Base-by-base conservation (phyloP, 2,113 vertebrate genomes). In the Festucalex cinctus region DNA sequence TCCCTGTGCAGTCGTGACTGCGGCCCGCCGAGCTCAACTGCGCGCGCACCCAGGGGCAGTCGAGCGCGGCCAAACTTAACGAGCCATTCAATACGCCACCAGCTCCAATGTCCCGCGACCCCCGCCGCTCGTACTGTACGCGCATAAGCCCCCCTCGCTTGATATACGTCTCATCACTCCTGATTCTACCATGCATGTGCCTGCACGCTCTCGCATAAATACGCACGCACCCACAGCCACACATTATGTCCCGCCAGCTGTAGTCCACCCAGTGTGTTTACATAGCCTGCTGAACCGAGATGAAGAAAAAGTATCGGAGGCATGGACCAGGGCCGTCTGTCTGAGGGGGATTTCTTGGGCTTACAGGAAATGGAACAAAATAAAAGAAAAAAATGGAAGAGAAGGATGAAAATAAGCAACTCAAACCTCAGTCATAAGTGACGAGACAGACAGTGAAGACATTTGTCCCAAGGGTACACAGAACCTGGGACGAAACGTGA, bases 261-360 rank as follows among this genome's bases (percentile, higher is more conserved):
- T 80, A 82, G 82, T 84, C 74, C 82, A 53, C 68, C 69, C 75
- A 64, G 56, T 44, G 82, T 87, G 85, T 89, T 89, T 88, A 86
- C 81, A 81, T 71, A 82, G 86, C 66, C 76, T 64, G 66, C 66
- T 86, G 82, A 82, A 85, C 72, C 68, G 53, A 63, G 26, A 51
- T 63, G 36, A 49, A 69, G 65, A 67, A 66, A 39, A 70, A 24
- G 60, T 72, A 68, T 63, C 72, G 72, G 72, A 82, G 73, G 68
- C 74, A 72, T 41, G 17, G 71, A 69, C 54, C 46, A 22, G 22
- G 41, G 72, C 71, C 75, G 75, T 79, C 76, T 66, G 69, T 80
- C 76, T 75, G 41, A 80, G 78, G 81, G 82, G 71, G 71, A 66
- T 87, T 86, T 86, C 80, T 83, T 83, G 74, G 68, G 81, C 75